Evolutionary conservation across 2,888 invertebrate species (phyloP), one percentile per base, ranked within the genome.

Genomic region (Ochropleura plecta): DNA sequence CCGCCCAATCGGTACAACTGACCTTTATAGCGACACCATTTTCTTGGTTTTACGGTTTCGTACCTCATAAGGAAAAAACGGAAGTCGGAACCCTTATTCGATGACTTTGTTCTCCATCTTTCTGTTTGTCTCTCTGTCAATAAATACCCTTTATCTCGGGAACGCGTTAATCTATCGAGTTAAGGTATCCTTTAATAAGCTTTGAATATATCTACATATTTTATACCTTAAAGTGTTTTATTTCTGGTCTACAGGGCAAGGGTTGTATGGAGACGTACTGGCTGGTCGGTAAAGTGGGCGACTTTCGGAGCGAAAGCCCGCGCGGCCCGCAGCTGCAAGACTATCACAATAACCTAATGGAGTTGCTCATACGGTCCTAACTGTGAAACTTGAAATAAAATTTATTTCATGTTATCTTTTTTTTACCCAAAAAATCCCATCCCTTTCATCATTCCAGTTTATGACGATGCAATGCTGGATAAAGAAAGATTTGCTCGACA

Each of bases 211-310:
- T n/a, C n/a, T n/a, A n/a, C n/a, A n/a, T n/a, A n/a, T n/a, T n/a
- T n/a, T n/a, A n/a, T n/a, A 5, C 53, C n/a, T 51, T 4, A n/a
- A 5, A n/a, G 4, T 30, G 9, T 67, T 12, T 44, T 49, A 5
- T 20, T 46, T 44, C 68, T 79, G 75, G 67, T 79, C 90, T 90
- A 10, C 92, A 97, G 97, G 97, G 97, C 0, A 97, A 97, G 90
- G 97, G 97, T 8, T 84, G 82, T 10, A 97, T 97, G 97, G 96
- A 97, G 83, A 97, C 97, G 0, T 97, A 94, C 81, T 97, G 97
- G 97, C 90, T 97, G 59, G 67, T 94, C 1, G 96, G 96, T 14
- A 97, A 97, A 83, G 83, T 91, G 0, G 95, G 94, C 0, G 91
- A 89, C 0, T 73, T 93, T 0, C 88, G 88, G 2, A 81, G 88